A percentile compares a stretch with the other conserved stretches of the same genome.
Evolutionary conservation across 2,113 vertebrate species (phyloP).

Genomic region (Pollachius pollachius): DNA sequence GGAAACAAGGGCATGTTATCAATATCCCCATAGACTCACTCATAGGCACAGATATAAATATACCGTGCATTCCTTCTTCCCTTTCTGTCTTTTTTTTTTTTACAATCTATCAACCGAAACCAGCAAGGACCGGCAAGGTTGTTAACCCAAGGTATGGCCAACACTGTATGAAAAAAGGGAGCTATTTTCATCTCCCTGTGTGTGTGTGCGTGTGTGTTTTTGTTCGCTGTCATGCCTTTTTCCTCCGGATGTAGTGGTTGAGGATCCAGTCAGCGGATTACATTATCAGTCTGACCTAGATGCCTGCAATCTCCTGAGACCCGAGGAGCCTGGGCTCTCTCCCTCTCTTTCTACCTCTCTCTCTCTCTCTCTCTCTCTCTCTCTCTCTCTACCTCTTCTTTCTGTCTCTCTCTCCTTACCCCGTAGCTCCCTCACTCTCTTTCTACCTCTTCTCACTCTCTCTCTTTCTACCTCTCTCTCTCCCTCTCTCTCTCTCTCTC

Average conservation of each 20-base stretch:
- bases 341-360: too few species aligned
- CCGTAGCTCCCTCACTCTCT: too few species aligned
- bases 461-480: too few species aligned
- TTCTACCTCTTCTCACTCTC: conserved; percentile 37
- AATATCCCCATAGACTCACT: conserved; percentile 6
- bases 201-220: conserved; percentile 30
- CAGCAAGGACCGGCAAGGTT: conserved; percentile 23
- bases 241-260: conserved; percentile 66
- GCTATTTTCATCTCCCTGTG: conserved; percentile 36
- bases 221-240: conserved; percentile 61
- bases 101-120: too few species aligned
- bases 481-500: too few species aligned
- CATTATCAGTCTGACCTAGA: conserved; percentile 82
- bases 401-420: too few species aligned
- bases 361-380: conserved; percentile 31
- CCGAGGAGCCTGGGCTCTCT: conserved; percentile 60
- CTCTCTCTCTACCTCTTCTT: conserved; percentile 26
- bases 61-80: too few species aligned
- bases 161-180: conserved; percentile 46
- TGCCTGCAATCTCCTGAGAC: conserved; percentile 78
- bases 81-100: too few species aligned
- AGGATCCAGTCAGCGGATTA: conserved; percentile 78
- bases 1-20: conserved; percentile 18
- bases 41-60: too few species aligned
- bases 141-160: conserved; percentile 26